Evolutionary conservation across 2,113 vertebrate species (phyloP), one percentile per base, ranked within the genome.

Genomic region (Cepphus grylle): DNA sequence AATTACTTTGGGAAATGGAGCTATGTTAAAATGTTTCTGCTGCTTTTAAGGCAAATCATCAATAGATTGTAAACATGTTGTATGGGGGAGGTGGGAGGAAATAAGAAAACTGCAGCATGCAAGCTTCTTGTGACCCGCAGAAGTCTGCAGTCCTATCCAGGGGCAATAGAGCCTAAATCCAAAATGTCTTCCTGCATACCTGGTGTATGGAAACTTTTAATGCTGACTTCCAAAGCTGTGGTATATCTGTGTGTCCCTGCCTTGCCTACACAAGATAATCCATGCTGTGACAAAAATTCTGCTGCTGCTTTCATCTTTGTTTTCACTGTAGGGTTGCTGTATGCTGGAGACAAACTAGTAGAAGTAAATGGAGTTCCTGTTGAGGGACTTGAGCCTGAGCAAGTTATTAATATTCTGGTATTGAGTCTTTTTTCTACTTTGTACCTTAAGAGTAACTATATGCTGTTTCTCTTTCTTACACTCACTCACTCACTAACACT

Each of bases 351-450:
- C 98, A 98, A 99, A 93, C 95, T 99, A 93, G 97, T 99, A 15
- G 99, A 99, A 96, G 99, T 99, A 74, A 99, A 99, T 9, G 98
- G 99, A 40, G 98, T 99, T 95, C 97, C 98, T 5, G 98, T 99
- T 43, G 98, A 99, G 27, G 99, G 99, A n/a, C 97, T 99, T 97
- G 98, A 99, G 63, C 99, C 99, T 14, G 99, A 99, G 81, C 99
- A 99, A 97, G 99, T 99, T 34, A 99, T 99, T 96, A 99, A 99
- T 67, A 99, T 99, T 66, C 98, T 99, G 98, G 99, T 99, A 97
- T 78, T 66, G n/a, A 65, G 77, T 86, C 22, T 61, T 85, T 45
- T 92, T 94, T 82, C 45, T 84, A 8, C 27, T 71, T 83, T 78
- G 7, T 62, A 55, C 22, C 12, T 59, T 70, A 81, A 45, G 22